Evolutionary conservation across 2,888 invertebrate species (phyloP).

Genomic region (Stictocephala bisonia): DNA sequence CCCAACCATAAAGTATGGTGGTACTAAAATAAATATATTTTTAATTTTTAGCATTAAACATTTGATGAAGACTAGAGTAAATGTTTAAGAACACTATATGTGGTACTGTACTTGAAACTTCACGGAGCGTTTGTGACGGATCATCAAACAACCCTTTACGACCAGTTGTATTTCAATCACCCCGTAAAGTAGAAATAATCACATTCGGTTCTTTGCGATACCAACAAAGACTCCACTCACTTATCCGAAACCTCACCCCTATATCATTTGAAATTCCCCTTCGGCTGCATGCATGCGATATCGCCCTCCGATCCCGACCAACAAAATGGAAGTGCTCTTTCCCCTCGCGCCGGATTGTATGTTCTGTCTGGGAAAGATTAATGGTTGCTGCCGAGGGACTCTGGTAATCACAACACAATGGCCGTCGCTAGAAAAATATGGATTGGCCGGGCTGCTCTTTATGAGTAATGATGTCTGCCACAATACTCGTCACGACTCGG

Average conservation of each 20-base stretch:
- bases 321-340: conserved; percentile 47
- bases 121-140: conserved; percentile 22
- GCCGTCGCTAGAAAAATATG: conserved; percentile 49
- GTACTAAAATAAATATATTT: no score
- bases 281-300: conserved; percentile 34
- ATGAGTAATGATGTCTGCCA: conserved; percentile 51
- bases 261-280: conserved; percentile 29
- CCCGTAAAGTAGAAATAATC: neutral
- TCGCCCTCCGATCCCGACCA: conserved; percentile 32
- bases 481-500: conserved; percentile 49
- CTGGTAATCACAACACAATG: conserved; percentile 51
- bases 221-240: conserved; percentile 28
- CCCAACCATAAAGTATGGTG: no score
- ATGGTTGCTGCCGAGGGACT: conserved; percentile 44
- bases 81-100: no score
- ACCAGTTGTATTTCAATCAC: conserved; percentile 27
- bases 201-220: neutral
- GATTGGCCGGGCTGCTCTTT: conserved; percentile 46
- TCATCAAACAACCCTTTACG: conserved; percentile 33
- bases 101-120: no score
- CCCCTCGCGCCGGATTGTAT: conserved; percentile 14
- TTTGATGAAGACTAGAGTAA: no score
- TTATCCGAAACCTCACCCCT: conserved; percentile 34
- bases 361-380: conserved; percentile 44
- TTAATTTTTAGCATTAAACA: no score